These are phyloP conservation scores for Platichthys stellatus DNA, from an alignment of 2,113 vertebrate genomes.

Conservation along the genomic window DNA sequence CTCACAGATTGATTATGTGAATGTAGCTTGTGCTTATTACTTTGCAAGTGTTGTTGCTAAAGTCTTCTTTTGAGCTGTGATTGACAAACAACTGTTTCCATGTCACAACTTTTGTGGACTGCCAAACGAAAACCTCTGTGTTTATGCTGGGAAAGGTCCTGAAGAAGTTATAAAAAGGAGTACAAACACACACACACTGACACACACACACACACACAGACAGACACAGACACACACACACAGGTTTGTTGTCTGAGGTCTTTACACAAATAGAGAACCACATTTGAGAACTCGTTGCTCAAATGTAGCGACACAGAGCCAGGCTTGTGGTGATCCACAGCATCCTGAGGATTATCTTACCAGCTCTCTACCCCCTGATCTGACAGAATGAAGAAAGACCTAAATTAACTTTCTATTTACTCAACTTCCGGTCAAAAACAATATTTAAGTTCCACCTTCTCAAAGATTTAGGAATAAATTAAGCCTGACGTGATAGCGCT, in stretches of 20 bases:
- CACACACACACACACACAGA: too few relatives aligned
- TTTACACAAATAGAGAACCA: constrained; percentile 8
- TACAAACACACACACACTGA: neutral
- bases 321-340: constrained; percentile 74
- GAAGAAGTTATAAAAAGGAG: neutral
- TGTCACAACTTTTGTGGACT: too few relatives aligned
- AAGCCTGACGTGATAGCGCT: constrained; percentile 19
- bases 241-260: constrained; percentile 35
- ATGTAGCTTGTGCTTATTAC: too few relatives aligned
- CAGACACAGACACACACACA: neutral
- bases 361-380: constrained; percentile 50
- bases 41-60: too few relatives aligned
- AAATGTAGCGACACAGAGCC: constrained; percentile 32
- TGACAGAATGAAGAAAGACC: constrained; percentile 66
- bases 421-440: constrained; percentile 50
- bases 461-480: constrained; percentile 29
- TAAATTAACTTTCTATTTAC: constrained; percentile 63
- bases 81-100: too few relatives aligned
- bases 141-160: too few relatives aligned
- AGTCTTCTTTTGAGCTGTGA: too few relatives aligned
- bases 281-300: neutral
- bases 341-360: constrained; percentile 72
- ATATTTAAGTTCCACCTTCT: constrained; percentile 17
- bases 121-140: too few relatives aligned
- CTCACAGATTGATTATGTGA: too few relatives aligned